Evolutionary conservation across 1,140 invertebrate genomes (phyloP), one percentile per base, ranked within the genome.

Genomic region (Condylostylus longicornis): DNA sequence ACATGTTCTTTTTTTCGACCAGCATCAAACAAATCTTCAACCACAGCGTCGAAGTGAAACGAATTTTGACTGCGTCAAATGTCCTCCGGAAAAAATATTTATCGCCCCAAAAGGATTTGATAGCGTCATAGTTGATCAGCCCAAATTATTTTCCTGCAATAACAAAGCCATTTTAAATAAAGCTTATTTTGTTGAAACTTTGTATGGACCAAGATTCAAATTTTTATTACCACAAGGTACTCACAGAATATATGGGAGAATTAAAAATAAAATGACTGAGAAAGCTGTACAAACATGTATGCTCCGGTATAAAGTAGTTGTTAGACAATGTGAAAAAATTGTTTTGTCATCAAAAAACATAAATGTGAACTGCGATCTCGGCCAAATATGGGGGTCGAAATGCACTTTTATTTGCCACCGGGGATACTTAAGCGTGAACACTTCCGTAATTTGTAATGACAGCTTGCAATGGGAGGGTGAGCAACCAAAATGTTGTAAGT

Each of bases 51-150:
- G 29, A 10, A 6, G 6, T 17, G 15, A n/a, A n/a, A n/a, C n/a
- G n/a, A n/a, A n/a, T n/a, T n/a, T 31, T 17, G 15, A 31, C 29
- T 37, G 35, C 18, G 14, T 37, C 4, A 28, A 22, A 30, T 37
- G 35, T 37, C 35, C 35, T 19, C 23, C 35, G 14, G 35, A 37
- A 28, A 37, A 37, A 21, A 30, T 37, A 9, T 15, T 37, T 12
- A 37, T 37, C 4, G 35, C 35, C 25, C 14, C 19, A n/a, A 28
- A 14, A 18, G 35, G 25, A 12, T 12, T 37, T n/a, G 35, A 37
- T 30, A 25, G 35, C 28, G 35, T 37, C 19, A 10, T 23, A 20
- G 28, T 37, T 9, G 35, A 37, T 18, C 12, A n/a, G 5, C 35
- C 35, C 10, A 15, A 30, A 19, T 13, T 37, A 10, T 28, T 22